A percentile compares a stretch with the other conserved stretches of the same genome.
Evolutionary conservation across 2,797 vertebrate genomes (phyloP).

Genomic region (Lutjanus argentimaculatus): DNA sequence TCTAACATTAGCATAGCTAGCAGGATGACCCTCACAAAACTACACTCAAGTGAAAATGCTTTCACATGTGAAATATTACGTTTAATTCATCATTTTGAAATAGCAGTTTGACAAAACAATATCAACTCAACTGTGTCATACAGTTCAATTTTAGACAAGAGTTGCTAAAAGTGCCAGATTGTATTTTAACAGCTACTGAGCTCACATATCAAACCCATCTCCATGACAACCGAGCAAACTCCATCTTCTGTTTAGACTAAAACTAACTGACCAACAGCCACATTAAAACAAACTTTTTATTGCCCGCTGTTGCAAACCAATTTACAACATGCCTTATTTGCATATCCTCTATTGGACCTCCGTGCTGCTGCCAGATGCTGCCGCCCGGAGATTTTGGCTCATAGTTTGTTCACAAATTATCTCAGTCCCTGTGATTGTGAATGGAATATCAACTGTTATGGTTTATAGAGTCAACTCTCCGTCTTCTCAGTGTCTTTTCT

Average conservation of each 20-base stretch:
- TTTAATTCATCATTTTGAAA: neutral
- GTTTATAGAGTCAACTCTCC: neutral
- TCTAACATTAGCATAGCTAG: neutral
- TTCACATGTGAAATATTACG: neutral
- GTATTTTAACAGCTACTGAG: conserved; percentile 10
- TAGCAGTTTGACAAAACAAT: no score
- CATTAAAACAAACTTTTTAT: neutral
- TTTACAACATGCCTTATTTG: neutral
- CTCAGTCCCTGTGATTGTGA: no score
- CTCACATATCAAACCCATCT: conserved; percentile 2
- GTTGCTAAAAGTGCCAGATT: conserved; percentile 7
- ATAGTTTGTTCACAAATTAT: neutral
- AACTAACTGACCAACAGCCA: neutral
- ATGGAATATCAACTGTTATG: neutral
- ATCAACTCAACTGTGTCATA: neutral
- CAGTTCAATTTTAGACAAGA: rapidly evolving
- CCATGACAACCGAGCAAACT: no score
- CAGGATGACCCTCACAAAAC: no score
- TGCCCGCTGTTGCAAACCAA: neutral
- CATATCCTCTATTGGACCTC: neutral
- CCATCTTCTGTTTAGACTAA: no score
- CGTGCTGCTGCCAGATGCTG: conserved; percentile 16
- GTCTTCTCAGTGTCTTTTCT: neutral
- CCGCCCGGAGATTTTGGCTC: neutral
- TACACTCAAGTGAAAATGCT: no score